Base-by-base conservation (phyloP, 2,797 vertebrate species). In the Zalophus californianus region DNA sequence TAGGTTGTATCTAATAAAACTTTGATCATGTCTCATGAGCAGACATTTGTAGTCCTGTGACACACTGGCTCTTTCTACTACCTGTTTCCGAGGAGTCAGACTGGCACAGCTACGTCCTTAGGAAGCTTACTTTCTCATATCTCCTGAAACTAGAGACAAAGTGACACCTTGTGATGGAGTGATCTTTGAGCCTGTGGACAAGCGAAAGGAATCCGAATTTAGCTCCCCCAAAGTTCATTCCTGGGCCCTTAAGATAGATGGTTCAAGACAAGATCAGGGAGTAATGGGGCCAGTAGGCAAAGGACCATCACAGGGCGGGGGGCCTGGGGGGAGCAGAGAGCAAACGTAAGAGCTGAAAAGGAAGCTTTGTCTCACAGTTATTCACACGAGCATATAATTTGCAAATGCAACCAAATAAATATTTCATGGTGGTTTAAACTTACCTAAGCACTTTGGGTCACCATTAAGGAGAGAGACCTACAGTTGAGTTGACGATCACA, bases 401-500 rank as follows among this genome's bases (percentile, higher is more conserved):
- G 87, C 78, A 97, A 86, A 86, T 85, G 84, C 27, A 93, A 96
- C 14, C 94, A 92, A 97, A 97, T 91, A 62, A 88, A 98, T 96
- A 62, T 94, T 97, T 98, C 94, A 92, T 97, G 13, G 64, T 92
- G 35, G 44, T 96, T 93, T 89, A 85, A 96, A 95, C 95, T 90
- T 98, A 96, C 77, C 93, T 98, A 90, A 93, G 97, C 97, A 96
- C 82, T 97, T 97, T 54, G 75, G 44, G 32, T 70, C 79, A 29
- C 58, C 50, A 97, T 98, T 98, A 96, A 96, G 20, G 0, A 86
- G 60, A 89, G 27, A 97, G 18, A 91, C 13, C 96, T 82, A 93
- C 23, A 97, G 77, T 5, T 7, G 91, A 84, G 62, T 58, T 94
- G 68, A 92, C 54, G 86, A 92, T 75, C 41, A 84, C 15, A 95